Evolutionary conservation across 2,888 invertebrate genomes (phyloP).

Genomic region (Dione vanillae): DNA sequence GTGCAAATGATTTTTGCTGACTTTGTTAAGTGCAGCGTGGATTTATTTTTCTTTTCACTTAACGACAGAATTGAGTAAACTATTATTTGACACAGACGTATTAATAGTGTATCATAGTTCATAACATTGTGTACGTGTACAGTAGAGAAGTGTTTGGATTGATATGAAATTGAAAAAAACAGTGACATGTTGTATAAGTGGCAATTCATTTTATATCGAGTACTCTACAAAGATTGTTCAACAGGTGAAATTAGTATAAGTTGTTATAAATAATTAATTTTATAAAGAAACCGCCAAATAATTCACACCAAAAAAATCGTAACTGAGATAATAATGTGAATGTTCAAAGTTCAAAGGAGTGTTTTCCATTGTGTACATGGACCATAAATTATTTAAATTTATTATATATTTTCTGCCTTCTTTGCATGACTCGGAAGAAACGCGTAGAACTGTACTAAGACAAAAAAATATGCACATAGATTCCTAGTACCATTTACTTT

Average conservation of each 20-base stretch:
- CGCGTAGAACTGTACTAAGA: too few relatives aligned
- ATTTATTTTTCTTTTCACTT: slow-evolving; percentile 65
- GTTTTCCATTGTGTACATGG: too few relatives aligned
- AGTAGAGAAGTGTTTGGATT: slow-evolving; percentile 50
- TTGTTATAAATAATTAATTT: background rate
- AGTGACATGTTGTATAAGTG: slow-evolving; percentile 71
- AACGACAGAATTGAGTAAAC: slow-evolving; percentile 62
- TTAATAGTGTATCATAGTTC: slow-evolving; percentile 52
- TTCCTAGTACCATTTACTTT: too few relatives aligned
- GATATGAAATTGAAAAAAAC: slow-evolving; percentile 78
- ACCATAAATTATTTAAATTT: too few relatives aligned
- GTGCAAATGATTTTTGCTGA: slow-evolving; percentile 70
- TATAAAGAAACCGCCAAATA: too few relatives aligned
- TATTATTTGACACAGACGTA: slow-evolving; percentile 64
- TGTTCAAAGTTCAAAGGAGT: too few relatives aligned
- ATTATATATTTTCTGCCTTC: too few relatives aligned
- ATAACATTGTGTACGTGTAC: slow-evolving; percentile 53
- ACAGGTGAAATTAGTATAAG: slow-evolving; percentile 48
- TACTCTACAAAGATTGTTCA: slow-evolving; percentile 59
- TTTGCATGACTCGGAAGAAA: too few relatives aligned
- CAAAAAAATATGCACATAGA: too few relatives aligned
- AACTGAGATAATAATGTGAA: too few relatives aligned
- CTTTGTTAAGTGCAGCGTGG: slow-evolving; percentile 60
- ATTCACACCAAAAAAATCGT: too few relatives aligned
- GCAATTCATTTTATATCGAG: slow-evolving; percentile 68